These are phyloP conservation scores for Deroplatys truncata DNA, from an alignment of 2,888 invertebrate genomes.

Conservation along the genomic window DNA sequence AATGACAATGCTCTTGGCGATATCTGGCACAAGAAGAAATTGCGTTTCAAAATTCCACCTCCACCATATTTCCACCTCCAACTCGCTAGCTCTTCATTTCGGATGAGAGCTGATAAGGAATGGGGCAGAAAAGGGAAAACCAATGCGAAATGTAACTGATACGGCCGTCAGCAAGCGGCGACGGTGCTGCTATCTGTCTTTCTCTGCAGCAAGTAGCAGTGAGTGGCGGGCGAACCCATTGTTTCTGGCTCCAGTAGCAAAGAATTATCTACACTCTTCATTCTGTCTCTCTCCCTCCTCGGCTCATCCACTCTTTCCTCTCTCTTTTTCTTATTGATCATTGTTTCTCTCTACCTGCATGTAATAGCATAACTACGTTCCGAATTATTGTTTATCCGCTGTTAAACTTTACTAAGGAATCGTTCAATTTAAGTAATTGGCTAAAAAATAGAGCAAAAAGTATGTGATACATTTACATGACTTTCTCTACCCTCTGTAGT, in stretches of 20 bases:
- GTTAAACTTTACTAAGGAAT: too few species aligned
- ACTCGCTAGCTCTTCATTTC: slow-evolving; percentile 11
- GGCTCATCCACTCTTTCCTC: not conserved
- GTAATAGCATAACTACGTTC: too few species aligned
- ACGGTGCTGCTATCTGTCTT: not conserved
- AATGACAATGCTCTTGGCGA: slow-evolving; percentile 3
- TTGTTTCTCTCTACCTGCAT: slow-evolving; percentile 28
- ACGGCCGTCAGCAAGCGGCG: not conserved
- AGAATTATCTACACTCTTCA: not conserved
- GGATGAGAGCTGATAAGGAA: slow-evolving; percentile 12
- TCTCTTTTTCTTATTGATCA: slow-evolving; percentile 12
- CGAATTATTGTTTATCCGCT: too few species aligned
- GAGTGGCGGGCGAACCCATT: not conserved
- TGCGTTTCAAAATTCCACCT: slow-evolving; percentile 8
- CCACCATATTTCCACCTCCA: slow-evolving; percentile 5
- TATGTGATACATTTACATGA: too few species aligned
- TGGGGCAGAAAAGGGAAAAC: not conserved
- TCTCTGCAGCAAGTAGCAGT: not conserved
- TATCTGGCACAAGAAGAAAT: not conserved
- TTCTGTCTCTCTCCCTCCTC: not conserved
- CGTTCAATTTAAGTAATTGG: too few species aligned
- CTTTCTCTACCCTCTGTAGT: too few species aligned
- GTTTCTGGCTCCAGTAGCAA: not conserved
- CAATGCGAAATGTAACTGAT: slow-evolving; percentile 9
- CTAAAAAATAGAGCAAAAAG: too few species aligned